Base-by-base conservation (phyloP, 2,888 invertebrate species). In the Myathropa florea region DNA sequence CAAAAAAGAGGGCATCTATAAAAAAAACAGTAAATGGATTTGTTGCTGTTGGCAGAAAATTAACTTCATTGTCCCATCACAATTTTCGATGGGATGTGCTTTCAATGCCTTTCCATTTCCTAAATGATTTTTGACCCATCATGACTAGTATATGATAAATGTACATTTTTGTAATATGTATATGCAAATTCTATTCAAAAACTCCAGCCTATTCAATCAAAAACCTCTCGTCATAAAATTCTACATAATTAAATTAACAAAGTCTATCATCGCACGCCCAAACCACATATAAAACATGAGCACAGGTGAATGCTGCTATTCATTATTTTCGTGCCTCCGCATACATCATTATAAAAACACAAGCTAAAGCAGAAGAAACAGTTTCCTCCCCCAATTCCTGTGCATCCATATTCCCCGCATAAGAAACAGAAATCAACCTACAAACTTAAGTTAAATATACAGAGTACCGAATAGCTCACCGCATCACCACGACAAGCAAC, bases 271-370 rank as follows among this genome's bases (percentile, higher is more conserved):
- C 46, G 59, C 59, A 60, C 65, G 23, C 72, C 10, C 53, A 33
- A 53, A 24, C 23, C 53, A 39, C 61, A 24, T 10, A 14, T 33
- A 57, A 70, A 61, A n/a, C 73, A 80, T 71, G 75, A 65, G 84
- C 71, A 80, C 84, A 84, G 84, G 84, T 84, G 84, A 84, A 84
- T 84, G 83, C 83, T 84, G 83, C 83, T 75, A 75, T 72, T 46
- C 33, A 57, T 24, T 46, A 46, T 46, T 46, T 23, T 26, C 24
- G 57, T 57, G 3, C 24, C 1, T 61, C 46, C 60, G 55, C 64
- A 73, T 70, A 18, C 68, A 61, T 68, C 36, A 64, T 46, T 55
- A 72, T 60, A 60, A 76, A 72, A 65, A 57, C 64, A 57, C 70
- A 75, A 76, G 60, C 75, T 28, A 73, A 79, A 67, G 36, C 36